Evolutionary conservation across 2,888 invertebrate genomes (phyloP), one percentile per base, ranked within the genome.

Genomic region (Acleris holmiana): DNA sequence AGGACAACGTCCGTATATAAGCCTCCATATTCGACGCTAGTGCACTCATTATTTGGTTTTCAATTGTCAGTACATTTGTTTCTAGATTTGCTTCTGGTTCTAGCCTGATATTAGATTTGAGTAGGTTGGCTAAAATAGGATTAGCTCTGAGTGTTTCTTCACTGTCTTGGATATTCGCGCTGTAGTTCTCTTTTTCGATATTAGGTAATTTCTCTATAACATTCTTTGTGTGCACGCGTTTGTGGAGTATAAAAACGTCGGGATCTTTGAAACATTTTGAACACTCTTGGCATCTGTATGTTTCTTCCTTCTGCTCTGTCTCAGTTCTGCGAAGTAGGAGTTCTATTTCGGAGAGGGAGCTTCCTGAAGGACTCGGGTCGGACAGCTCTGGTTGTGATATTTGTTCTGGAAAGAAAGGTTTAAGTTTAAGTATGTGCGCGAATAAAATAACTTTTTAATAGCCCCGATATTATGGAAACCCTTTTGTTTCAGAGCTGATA

Each of bases 251-350:
- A 18, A 84, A 89, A 0, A 92, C 91, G 41, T 92, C 91, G 0
- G 92, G 91, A 23, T 92, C 91, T 73, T 92, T 92, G 59, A 92
- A 92, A 62, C 88, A 91, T 76, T 87, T 91, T 0, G 86, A 82
- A 58, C 91, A 92, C 55, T 88, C 84, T 1, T 76, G 72, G 19
- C 91, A 91, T 71, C 84, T 81, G 68, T 75, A 89, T 0, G 88
- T 64, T 18, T 68, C 46, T 1, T 68, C 65, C 48, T 46, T 67
- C 4, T 61, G n/a, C 10, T 56, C 23, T 17, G 41, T 51, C n/a
- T 56, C 48, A 5, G 67, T 53, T 7, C 61, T 44, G 40, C 50
- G 53, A 6, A 64, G 58, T 1, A 64, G 51, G 8, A 64, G 25
- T 50, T 58, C 58, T 59, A 54, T 49, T 18, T 51, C 59, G 2